Base-by-base conservation (phyloP, 1,140 invertebrate genomes). In the Drosophila ironensis region DNA sequence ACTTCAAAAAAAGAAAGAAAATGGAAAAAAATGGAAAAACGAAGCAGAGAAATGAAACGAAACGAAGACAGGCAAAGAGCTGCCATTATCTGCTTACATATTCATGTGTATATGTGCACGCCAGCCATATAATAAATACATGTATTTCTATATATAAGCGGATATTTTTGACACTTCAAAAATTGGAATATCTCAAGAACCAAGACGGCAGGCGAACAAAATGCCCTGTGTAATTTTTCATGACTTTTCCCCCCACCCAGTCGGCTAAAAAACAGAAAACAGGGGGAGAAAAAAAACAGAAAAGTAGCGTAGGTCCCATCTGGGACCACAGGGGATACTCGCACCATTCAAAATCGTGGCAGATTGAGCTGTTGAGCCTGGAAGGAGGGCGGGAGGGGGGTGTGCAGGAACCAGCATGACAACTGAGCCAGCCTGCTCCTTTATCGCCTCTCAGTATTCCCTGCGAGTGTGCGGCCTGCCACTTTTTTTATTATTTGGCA, bases 161-260 rank as follows among this genome's bases (percentile, higher is more conserved):
- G 57, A 82, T 78, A 82, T 74, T 86, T 84, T 86, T 84, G 80
- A 78, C 78, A 84, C 80, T 84, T 86, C 66, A 78, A 86, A 82
- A 84, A 86, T 84, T 78, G 63, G 73, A 86, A 78, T 77, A 84
- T 78, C 78, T 74, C 57, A 61, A 61, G 63, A 56, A 64, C 63
- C 64, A 41, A 59, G 51, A 53, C 75, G 75, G 70, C 75, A 80
- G 70, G 46, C 59, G 38, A 37, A 61, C 68, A 71, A 71, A 72
- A 61, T 72, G 35, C 68, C 41, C 56, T 71, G 46, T 61, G 68
- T 72, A 84, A 82, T 82, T 86, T 86, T 84, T 82, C 74, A 84
- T 72, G 61, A 59, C 51, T 48, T 57, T 46, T 40, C 33, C 20
- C 11, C 1, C 17, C 42, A 17, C 7, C 41, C 9, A 12, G 30